These are phyloP conservation scores for Microtus pennsylvanicus DNA, from an alignment of 2,113 vertebrate genomes.

Conservation along the genomic window DNA sequence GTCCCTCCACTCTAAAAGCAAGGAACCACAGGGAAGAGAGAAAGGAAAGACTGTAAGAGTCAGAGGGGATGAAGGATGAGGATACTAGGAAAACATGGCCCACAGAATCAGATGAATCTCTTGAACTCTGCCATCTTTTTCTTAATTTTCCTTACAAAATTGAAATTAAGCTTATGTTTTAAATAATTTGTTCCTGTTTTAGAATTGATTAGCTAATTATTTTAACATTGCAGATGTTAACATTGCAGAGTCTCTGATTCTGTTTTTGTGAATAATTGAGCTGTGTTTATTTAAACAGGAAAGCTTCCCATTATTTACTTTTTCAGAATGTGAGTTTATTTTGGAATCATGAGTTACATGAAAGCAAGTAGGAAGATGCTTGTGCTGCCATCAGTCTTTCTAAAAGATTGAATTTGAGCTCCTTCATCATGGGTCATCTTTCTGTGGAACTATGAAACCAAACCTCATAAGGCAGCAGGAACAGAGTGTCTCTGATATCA, in stretches of 20 bases:
- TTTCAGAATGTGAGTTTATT: background rate
- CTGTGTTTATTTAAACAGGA: background rate
- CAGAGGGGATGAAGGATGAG: background rate
- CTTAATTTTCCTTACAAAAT: background rate
- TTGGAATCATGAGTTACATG: background rate
- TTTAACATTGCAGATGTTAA: background rate
- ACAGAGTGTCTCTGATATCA: background rate
- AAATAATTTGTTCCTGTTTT: background rate
- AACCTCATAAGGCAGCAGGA: background rate
- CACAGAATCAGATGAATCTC: too few species aligned
- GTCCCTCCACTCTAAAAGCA: too few species aligned
- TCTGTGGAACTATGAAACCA: background rate
- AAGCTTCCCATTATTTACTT: background rate
- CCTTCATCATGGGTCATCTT: background rate
- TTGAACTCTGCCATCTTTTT: constrained; percentile 4
- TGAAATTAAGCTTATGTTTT: background rate
- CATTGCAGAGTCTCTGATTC: background rate
- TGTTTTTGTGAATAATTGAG: constrained; percentile 29
- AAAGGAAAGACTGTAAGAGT: background rate
- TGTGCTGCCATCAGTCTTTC: background rate
- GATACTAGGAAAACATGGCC: background rate
- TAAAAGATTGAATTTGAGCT: background rate
- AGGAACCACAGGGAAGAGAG: background rate
- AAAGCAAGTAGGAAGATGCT: background rate
- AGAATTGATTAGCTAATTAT: background rate